These are phyloP conservation scores for Diplazon laetatorius DNA, from an alignment of 2,888 invertebrate species.

Conservation along the genomic window DNA sequence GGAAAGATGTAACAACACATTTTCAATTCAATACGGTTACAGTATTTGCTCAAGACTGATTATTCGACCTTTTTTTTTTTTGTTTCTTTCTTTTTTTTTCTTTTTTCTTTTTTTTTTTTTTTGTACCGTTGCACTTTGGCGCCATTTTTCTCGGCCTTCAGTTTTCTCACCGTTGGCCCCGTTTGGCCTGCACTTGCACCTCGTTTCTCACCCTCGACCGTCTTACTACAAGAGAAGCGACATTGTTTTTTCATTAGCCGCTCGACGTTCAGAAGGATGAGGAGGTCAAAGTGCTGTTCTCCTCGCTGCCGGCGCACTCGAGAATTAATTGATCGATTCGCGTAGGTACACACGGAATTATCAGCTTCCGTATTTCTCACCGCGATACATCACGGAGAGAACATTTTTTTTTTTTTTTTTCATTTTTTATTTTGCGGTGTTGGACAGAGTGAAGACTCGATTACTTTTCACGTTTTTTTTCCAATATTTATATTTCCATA, in stretches of 20 bases:
- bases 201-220: background rate
- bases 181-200: background rate
- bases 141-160: constrained; percentile 13
- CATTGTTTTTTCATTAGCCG: constrained; percentile 10
- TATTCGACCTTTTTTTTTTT: constrained; percentile 29
- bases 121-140: constrained; percentile 22
- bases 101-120: too few species aligned
- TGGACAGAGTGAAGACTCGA: too few species aligned
- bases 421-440: background rate
- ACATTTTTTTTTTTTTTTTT: background rate
- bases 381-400: constrained; percentile 8
- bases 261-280: constrained; percentile 6
- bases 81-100: too few species aligned
- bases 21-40: background rate
- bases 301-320: background rate
- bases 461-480: too few species aligned
- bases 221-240: constrained; percentile 2
- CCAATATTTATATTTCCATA: too few species aligned
- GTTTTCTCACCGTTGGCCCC: background rate
- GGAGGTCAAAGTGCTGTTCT: constrained; percentile 1
- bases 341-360: background rate
- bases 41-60: constrained; percentile 8
- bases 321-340: constrained; percentile 24
- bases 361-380: background rate
- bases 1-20: background rate